Conservation (phyloP, 2,113 vertebrate genomes). For the Anoplopoma fimbria region DNA sequence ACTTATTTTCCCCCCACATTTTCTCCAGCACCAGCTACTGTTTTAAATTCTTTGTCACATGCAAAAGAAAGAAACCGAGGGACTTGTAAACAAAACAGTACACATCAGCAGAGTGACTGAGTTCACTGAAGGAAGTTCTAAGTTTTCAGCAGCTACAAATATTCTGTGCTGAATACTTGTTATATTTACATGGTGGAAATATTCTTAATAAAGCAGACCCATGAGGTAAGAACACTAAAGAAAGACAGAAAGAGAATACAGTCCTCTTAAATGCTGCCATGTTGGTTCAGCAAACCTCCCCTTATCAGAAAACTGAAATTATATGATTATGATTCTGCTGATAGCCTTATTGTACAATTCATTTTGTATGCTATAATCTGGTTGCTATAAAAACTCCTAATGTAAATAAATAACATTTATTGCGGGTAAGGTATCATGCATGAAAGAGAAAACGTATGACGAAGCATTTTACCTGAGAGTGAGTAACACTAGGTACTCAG, state of each 20-base stretch:
- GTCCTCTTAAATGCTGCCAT: neutral
- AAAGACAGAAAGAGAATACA: neutral
- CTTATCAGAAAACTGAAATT: neutral
- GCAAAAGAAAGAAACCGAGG: neutral
- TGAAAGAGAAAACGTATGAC: neutral
- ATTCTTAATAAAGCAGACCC: neutral
- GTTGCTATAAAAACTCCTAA: neutral
- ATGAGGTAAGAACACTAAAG: neutral
- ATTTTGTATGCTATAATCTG: neutral
- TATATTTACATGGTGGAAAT: neutral
- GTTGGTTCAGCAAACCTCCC: slow-evolving; percentile 1
- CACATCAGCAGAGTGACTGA: neutral
- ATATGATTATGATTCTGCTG: neutral
- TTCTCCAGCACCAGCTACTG: neutral
- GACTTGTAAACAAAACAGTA: neutral
- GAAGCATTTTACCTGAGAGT: slow-evolving; percentile 74
- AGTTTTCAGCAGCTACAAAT: neutral
- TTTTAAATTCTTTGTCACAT: neutral
- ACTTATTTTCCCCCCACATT: neutral
- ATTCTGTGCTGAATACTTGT: neutral
- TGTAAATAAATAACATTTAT: neutral
- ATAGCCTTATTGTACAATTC: neutral
- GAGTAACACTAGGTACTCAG: slow-evolving; percentile 70
- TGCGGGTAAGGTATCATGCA: neutral
- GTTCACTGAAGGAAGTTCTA: neutral